Evolutionary conservation across 2,888 invertebrate genomes (phyloP), one percentile per base, ranked within the genome.

Genomic region (Drosophila ezoana): DNA sequence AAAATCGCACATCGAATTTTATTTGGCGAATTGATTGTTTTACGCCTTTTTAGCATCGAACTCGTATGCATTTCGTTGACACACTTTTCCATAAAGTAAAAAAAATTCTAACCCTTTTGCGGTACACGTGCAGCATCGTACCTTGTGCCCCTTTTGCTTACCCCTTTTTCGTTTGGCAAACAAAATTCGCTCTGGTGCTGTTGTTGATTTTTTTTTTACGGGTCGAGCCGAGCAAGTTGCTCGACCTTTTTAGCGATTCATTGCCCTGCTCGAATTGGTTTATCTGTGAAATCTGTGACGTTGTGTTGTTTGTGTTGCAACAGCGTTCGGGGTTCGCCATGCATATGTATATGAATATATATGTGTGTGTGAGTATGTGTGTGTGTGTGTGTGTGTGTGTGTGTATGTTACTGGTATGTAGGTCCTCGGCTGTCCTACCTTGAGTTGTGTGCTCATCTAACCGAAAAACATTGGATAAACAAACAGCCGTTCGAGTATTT

Each of bases 401-500:
- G 18, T 35, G 48, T 33, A n/a, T 33, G 54, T 32, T 43, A 14
- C 33, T 35, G 14, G n/a, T 52, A 33, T 49, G 56, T 56, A 58
- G 63, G 57, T 62, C 59, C 69, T 53, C 18, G 59, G 37, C 13
- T 58, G 67, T 75, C 71, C 68, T 77, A 72, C 76, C 75, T 78
- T 76, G 79, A 85, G 87, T 72, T 83, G 78, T 83, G 80, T 90
- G 87, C 87, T 84, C 90, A 86, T 80, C 91, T 88, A 90, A 90
- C 90, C 91, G 90, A 89, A 87, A 83, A 90, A 91, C 90, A 90
- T 87, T 88, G 90, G 90, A 91, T 90, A 90, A 90, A 90, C 91
- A 90, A 90, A 90, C 89, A 90, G 84, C 79, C 81, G 76, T 62
- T 71, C 72, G 79, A 84, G 80, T 80, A 83, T 88, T 76, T 88